These are phyloP conservation scores for Drosophila subsilvestris DNA, from an alignment of 2,888 invertebrate genomes.

Conservation along the genomic window DNA sequence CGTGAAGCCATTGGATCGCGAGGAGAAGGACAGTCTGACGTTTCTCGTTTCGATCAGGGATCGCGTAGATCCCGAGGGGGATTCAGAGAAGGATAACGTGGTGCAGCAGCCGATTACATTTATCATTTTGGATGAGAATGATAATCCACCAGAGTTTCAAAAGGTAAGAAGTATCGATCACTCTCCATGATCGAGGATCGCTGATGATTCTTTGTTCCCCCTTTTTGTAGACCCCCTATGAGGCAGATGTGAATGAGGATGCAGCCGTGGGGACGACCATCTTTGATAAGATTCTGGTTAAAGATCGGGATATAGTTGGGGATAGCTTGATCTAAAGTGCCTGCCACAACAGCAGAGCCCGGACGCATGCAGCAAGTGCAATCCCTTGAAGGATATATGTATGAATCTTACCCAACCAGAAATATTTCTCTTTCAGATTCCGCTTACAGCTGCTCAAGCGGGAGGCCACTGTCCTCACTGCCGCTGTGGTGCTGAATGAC, in stretches of 20 bases:
- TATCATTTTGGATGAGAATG: slow-evolving; percentile 94
- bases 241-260: slow-evolving; percentile 91
- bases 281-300: slow-evolving; percentile 89
- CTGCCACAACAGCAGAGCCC: slow-evolving; percentile 84
- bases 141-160: slow-evolving; percentile 92
- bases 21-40: slow-evolving; percentile 91
- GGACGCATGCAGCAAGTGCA: slow-evolving; percentile 83
- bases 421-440: slow-evolving; percentile 70
- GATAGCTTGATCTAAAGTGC: slow-evolving; percentile 90
- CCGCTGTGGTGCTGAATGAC: slow-evolving; percentile 89
- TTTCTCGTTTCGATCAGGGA: slow-evolving; percentile 93
- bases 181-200: slow-evolving; percentile 33
- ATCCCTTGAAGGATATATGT: neutral
- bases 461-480: slow-evolving; percentile 88
- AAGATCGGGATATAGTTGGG: slow-evolving; percentile 92
- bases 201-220: slow-evolving; percentile 27
- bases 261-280: slow-evolving; percentile 89
- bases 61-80: slow-evolving; percentile 86
- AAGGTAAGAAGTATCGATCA: slow-evolving; percentile 85
- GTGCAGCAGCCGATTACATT: slow-evolving; percentile 91
- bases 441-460: slow-evolving; percentile 77
- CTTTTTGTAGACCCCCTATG: slow-evolving; percentile 89
- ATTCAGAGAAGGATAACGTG: slow-evolving; percentile 88
- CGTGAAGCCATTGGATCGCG: slow-evolving; percentile 91
- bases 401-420: neutral